A percentile compares a stretch with the other conserved stretches of the same genome.
phyloP scores from a whole-genome alignment of 2,797 vertebrate species.

The Yasuhikotakia modesta region DNA sequence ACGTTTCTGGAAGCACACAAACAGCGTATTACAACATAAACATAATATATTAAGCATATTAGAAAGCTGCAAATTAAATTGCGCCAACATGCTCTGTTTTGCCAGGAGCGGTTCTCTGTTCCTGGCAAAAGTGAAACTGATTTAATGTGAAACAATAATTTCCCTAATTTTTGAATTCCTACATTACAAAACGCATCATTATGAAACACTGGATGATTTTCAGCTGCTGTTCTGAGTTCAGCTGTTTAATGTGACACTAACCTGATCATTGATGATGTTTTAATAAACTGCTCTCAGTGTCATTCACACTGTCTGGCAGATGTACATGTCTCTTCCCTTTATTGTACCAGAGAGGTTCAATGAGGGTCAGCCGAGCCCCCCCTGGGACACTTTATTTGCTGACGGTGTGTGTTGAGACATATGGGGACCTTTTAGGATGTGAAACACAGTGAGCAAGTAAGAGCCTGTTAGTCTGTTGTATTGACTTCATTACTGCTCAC shows the following conservation, averaged over 20 bases:
- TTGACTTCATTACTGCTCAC: conserved; percentile 80
- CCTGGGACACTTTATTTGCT: conserved; percentile 80
- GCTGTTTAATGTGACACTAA: conserved; percentile 66
- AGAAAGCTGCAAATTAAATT: background rate
- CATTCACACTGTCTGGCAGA: conserved; percentile 77
- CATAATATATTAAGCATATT: no score
- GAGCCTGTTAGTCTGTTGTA: conserved; percentile 77
- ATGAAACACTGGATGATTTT: conserved; percentile 21
- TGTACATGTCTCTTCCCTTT: conserved; percentile 81
- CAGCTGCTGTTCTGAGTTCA: conserved; percentile 18
- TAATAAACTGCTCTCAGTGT: conserved; percentile 77
- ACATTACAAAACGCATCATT: conserved; percentile 16
- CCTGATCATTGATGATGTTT: conserved; percentile 78
- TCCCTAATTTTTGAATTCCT: background rate
- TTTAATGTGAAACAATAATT: background rate
- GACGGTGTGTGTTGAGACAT: conserved; percentile 77
- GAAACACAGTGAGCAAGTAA: conserved; percentile 74
- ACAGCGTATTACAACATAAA: no score
- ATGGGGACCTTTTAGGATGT: conserved; percentile 80
- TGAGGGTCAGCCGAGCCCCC: conserved; percentile 77
- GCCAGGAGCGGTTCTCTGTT: background rate
- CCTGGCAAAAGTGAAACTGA: background rate
- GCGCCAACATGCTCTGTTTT: background rate
- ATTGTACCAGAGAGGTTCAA: conserved; percentile 76
- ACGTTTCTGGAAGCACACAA: no score